Evolutionary conservation across 1,140 invertebrate genomes (phyloP), one percentile per base, ranked within the genome.

Genomic region (Maniola jurtina): DNA sequence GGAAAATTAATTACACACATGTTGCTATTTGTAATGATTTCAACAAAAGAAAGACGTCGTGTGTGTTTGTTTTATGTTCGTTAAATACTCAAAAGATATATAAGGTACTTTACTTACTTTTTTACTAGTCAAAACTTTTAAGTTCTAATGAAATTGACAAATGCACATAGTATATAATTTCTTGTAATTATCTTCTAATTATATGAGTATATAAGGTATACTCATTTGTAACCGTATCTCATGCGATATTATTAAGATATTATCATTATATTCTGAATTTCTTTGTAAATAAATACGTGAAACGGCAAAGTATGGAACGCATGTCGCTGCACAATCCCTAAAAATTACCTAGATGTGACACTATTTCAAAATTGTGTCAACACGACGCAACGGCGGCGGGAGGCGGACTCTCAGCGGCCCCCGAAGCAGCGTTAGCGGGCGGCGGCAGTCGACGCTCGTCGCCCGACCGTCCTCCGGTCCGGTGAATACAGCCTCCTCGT

Each of bases 361-460:
- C 80, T 85, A 86, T 55, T 55, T 85, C 85, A 75, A 83, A 89
- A 85, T 83, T 83, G 84, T 89, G 86, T 87, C 84, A 89, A 87
- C 82, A 82, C 74, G 60, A 72, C 69, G 73, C 61, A 71, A 77
- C 70, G 72, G 72, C 57, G 59, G 54, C 61, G 59, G 71, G 70
- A 73, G 57, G 70, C 69, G 71, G 70, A 66, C 48, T 66, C 52
- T 58, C 47, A 60, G 77, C 68, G 61, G 71, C 70, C 72, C 71
- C 62, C 63, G 68, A 68, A 75, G 68, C 68, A 66, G 70, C 72
- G 70, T 62, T 62, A 71, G 76, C 75, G 70, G 69, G 75, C 70
- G 72, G 73, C 79, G 71, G 75, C 83, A 77, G 79, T 79, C 72
- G 75, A 72, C 77, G 76, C 75, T 77, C 71, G 80, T 74, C 76